Evolutionary conservation across 2,113 vertebrate species (phyloP), one percentile per base, ranked within the genome.

Genomic region (Vireo altiloquus): DNA sequence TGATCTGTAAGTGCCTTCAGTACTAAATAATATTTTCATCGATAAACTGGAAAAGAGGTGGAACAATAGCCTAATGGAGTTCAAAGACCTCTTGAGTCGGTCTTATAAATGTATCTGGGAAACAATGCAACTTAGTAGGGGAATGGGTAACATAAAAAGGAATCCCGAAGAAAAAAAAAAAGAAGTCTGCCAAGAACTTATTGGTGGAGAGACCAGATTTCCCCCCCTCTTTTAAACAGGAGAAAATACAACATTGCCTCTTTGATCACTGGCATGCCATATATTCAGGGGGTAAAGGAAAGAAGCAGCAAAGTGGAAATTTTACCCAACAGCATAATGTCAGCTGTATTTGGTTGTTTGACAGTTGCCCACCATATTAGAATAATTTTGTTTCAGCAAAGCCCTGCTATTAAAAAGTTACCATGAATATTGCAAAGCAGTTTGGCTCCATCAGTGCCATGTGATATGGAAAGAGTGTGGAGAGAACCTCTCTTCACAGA

Each of bases 211-310:
- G 2, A 77, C 2, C 5, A 39, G 17, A 52, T 33, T 25, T 3
- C 0, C 2, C 15, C 3, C 11, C 5, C 7, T 49, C 52, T 61
- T 78, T 57, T 18, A 65, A 74, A 39, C 0, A 33, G 4, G 15
- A 4, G 7, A 30, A 16, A 13, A 31, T 4, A 25, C 2, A 9
- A 4, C 9, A 19, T 16, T 24, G 2, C 7, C 40, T 18, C 50
- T 80, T 93, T 27, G 8, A 42, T 39, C 39, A 9, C 6, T 80
- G 44, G 15, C 10, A 33, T 52, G 5, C 18, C 7, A 4, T 56
- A 25, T 28, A 10, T 42, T 60, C 23, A 47, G 15, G 13, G 13
- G 3, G 5, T 56, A 72, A 84, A 42, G 47, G 16, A 12, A 68
- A 72, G 44, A 52, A 47, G 30, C 15, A 85, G 5, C 7, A 44